A percentile compares a stretch with the other conserved stretches of the same genome.
These are phyloP conservation scores for Dromas ardeola DNA, from an alignment of 2,113 vertebrate genomes.

Conservation along the genomic window DNA sequence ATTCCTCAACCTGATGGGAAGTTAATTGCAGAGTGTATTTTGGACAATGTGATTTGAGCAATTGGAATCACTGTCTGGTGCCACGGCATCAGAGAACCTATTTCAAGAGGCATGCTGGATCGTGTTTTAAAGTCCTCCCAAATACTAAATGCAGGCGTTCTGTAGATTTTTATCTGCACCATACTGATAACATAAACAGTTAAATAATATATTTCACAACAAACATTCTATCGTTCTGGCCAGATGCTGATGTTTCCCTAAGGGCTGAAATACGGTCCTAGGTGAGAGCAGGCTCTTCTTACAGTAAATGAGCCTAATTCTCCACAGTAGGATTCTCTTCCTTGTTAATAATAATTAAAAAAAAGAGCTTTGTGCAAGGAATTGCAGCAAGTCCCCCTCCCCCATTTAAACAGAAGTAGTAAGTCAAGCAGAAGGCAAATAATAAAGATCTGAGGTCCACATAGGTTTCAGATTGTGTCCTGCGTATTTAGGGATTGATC, in stretches of 20 bases:
- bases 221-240: background rate
- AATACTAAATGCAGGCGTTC: background rate
- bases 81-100: background rate
- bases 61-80: background rate
- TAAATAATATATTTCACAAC: background rate
- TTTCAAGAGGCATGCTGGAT: background rate
- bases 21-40: background rate
- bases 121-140: background rate
- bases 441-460: background rate
- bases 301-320: background rate
- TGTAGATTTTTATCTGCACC: background rate
- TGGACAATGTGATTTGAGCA: background rate
- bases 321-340: background rate
- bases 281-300: background rate
- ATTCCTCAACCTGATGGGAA: background rate
- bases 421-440: constrained; percentile 5
- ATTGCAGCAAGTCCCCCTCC: background rate
- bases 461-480: background rate
- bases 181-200: background rate
- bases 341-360: background rate
- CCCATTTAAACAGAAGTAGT: background rate
- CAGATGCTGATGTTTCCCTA: background rate
- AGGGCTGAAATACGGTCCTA: background rate
- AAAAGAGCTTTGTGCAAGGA: background rate
- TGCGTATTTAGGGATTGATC: constrained; percentile 7